phyloP scores from a whole-genome alignment of 2,797 vertebrate genomes.

The Lepidocolaptes lacrymiger region DNA sequence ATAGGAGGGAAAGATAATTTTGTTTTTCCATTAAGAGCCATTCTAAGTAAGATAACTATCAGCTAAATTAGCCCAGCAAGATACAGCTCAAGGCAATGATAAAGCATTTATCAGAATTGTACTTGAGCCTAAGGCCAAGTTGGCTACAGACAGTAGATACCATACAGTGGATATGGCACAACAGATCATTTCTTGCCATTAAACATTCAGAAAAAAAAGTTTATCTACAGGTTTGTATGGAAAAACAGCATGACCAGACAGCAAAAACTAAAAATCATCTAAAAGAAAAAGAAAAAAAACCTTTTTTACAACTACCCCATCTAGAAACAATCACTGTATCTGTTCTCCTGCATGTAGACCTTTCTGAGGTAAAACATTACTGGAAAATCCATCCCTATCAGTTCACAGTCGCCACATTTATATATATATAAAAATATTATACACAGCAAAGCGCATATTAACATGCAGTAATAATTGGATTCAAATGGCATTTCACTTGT shows the following conservation, averaged over 20 bases:
- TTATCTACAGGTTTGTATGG: not conserved
- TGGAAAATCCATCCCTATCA: not conserved
- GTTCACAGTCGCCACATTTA: not conserved
- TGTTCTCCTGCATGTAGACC: not conserved
- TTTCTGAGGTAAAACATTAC: not conserved
- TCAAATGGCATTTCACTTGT: not conserved
- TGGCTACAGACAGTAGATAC: not conserved
- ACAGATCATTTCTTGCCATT: not conserved
- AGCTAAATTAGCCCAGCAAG: not conserved
- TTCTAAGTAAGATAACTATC: not conserved
- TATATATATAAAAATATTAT: not conserved
- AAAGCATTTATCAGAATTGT: not conserved
- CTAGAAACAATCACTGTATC: not conserved
- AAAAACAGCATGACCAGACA: not conserved
- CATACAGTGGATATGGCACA: not conserved
- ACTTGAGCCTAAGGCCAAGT: not conserved
- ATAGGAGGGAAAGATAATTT: not conserved
- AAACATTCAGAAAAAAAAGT: not conserved
- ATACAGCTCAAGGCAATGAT: not conserved
- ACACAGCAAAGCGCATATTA: not conserved
- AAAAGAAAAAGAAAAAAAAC: rapidly evolving
- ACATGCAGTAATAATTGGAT: not conserved
- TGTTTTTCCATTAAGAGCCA: not conserved
- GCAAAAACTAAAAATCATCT: not conserved
- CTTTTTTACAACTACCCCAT: not conserved